Evolutionary conservation across 1,140 invertebrate species (phyloP), one percentile per base, ranked within the genome.

Genomic region (Sitobion miscanthi): DNA sequence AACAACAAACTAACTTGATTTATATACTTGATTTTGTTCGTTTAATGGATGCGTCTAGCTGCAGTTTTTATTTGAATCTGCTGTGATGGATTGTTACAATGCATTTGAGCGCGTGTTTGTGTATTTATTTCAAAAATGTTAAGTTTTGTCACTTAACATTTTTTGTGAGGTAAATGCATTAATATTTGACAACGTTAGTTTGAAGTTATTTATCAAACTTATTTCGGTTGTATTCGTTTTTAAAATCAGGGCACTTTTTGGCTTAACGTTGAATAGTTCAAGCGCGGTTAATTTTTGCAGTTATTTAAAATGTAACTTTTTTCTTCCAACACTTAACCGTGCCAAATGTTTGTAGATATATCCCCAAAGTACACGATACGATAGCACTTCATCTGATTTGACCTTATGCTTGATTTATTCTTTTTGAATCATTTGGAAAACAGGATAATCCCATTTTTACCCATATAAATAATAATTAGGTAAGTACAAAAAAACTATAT

Each of bases 231-330:
- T 54, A 89, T 89, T 89, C 52, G 49, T 88, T n/a, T 49, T 23
- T 52, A 52, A 88, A 89, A 57, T 89, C 49, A 35, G 52, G 49
- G 8, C 87, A 54, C 87, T 35, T 89, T 54, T 89, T 54, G 49
- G 49, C 49, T 89, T 30, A 38, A 52, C 30, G 0, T 54, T 89
- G 20, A 89, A 89, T 54, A 89, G n/a, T 54, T 54, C 49, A 38
- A 54, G n/a, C 87, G n/a, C 7, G n/a, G 52, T 89, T 89, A 89
- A 89, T 89, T 54, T 54, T 89, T 38, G 23, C 49, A 89, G n/a
- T 54, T 49, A 88, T 88, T 88, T 52, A 17, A 49, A 88, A 88
- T 52, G 20, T 21, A 35, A 88, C 4, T 52, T 54, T 54, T 54
- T 54, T 54, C n/a, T 54, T 54, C 49, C 20, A 45, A 89, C 85